phyloP scores from a whole-genome alignment of 2,888 invertebrate genomes.

The Drosophila longiperda region DNA sequence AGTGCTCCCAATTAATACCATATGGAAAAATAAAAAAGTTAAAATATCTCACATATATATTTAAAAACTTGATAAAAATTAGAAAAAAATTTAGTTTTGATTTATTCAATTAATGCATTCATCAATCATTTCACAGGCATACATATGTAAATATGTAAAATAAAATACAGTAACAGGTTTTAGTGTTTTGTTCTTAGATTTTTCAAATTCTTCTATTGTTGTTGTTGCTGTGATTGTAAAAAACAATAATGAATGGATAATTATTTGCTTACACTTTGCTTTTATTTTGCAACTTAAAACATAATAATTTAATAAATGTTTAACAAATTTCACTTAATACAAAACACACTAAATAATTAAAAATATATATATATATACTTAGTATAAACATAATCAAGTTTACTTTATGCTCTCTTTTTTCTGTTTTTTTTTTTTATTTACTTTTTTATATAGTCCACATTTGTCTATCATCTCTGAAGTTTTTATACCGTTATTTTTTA shows the following conservation, averaged over 20 bases:
- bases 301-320: conserved; percentile 81
- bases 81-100: conserved; percentile 35
- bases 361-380: conserved; percentile 76
- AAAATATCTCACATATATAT: conserved; percentile 7
- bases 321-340: conserved; percentile 81
- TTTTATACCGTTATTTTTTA: conserved; percentile 52
- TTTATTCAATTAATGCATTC: conserved; percentile 53
- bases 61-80: conserved; percentile 14
- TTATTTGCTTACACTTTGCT: conserved; percentile 73
- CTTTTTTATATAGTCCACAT: conserved; percentile 55
- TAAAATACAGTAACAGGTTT: conserved; percentile 54
- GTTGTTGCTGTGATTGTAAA: conserved; percentile 21
- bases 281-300: conserved; percentile 81
- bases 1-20: neutral
- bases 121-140: conserved; percentile 43
- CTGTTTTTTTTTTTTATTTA: conserved; percentile 2
- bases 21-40: neutral
- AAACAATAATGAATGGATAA: conserved; percentile 29
- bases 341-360: conserved; percentile 81
- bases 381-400: conserved; percentile 81
- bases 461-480: conserved; percentile 60
- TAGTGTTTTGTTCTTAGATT: conserved; percentile 15
- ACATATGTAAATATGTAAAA: conserved; percentile 43
- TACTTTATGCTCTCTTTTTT: conserved; percentile 53
- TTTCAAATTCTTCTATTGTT: conserved; percentile 43